Percentiles rank a stretch among this genome's conserved stretches.
Evolutionary conservation across 2,797 vertebrate genomes (phyloP).

Genomic region (Rhinichthys osculus): DNA sequence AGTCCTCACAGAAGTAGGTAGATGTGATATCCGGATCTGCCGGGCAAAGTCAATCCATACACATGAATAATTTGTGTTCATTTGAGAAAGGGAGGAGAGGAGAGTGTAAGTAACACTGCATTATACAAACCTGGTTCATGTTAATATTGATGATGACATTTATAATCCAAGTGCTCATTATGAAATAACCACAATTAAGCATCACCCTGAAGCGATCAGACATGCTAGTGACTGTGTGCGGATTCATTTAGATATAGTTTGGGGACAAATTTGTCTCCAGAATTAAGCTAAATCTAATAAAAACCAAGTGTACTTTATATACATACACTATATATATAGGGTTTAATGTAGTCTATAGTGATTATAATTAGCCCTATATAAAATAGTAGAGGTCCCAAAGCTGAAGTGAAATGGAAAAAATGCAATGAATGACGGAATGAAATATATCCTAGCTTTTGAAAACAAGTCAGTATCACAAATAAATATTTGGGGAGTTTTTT

Average conservation of each 20-base stretch:
- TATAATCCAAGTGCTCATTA: not conserved
- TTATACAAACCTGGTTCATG: conserved; percentile 33
- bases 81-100: conserved; percentile 38
- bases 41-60: conserved; percentile 54
- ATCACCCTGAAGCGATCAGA: not conserved
- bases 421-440: too few species aligned
- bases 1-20: conserved; percentile 1
- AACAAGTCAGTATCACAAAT: conserved; percentile 46
- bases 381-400: not conserved
- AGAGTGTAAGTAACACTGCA: conserved; percentile 26
- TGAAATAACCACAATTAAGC: conserved; percentile 11
- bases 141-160: conserved; percentile 27
- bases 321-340: not conserved
- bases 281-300: not conserved
- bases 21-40: conserved; percentile 33
- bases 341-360: not conserved
- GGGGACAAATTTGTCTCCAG: too few species aligned
- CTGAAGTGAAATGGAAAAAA: too few species aligned
- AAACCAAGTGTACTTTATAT: not conserved
- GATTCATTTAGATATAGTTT: not conserved
- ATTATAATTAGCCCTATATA: not conserved
- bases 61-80: conserved; percentile 64
- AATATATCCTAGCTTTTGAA: not conserved
- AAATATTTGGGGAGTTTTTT: conserved; percentile 29
- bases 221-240: not conserved